Percentiles rank a stretch among this genome's conserved stretches.
These are phyloP conservation scores for Drosophila subquinaria DNA, from an alignment of 2,888 invertebrate genomes.

Conservation along the genomic window DNA sequence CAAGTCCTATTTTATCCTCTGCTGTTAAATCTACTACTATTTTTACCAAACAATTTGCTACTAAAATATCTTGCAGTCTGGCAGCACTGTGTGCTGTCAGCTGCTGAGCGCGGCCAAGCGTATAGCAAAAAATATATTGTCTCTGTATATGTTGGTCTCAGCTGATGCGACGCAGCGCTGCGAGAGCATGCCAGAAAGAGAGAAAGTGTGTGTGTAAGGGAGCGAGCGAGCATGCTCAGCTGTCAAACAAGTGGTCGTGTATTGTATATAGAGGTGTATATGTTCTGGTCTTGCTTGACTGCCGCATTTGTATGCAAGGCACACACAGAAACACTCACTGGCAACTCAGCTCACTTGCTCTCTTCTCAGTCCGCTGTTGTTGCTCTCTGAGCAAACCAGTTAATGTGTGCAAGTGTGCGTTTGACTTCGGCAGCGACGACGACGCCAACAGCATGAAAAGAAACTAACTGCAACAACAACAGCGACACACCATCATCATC, in stretches of 20 bases:
- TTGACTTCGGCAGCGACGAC: constrained; percentile 22
- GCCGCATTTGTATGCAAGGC: constrained; percentile 70
- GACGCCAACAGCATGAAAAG: constrained; percentile 46
- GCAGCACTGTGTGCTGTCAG: constrained; percentile 63
- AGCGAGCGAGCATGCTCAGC: constrained; percentile 37
- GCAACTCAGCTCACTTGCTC: constrained; percentile 41
- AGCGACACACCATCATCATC: constrained; percentile 42
- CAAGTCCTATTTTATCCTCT: not conserved
- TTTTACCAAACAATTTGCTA: constrained; percentile 20
- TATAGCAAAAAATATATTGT: constrained; percentile 39
- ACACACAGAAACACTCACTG: constrained; percentile 41
- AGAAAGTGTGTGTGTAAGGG: constrained; percentile 13
- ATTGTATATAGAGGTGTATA: constrained; percentile 10
- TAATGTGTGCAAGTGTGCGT: constrained; percentile 38
- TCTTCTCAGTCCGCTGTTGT: constrained; percentile 25
- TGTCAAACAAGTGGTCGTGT: constrained; percentile 77
- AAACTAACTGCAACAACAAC: constrained; percentile 53
- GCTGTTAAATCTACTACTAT: constrained; percentile 47
- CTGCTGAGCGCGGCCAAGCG: constrained; percentile 55
- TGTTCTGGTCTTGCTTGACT: constrained; percentile 52
- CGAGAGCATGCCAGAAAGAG: constrained; percentile 21
- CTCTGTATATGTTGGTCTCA: constrained; percentile 40
- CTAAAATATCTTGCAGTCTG: constrained; percentile 35
- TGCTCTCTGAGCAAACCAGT: constrained; percentile 60
- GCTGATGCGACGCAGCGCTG: constrained; percentile 52